Conservation (phyloP, 2,797 vertebrate species). For the Notamacropus eugenii region DNA sequence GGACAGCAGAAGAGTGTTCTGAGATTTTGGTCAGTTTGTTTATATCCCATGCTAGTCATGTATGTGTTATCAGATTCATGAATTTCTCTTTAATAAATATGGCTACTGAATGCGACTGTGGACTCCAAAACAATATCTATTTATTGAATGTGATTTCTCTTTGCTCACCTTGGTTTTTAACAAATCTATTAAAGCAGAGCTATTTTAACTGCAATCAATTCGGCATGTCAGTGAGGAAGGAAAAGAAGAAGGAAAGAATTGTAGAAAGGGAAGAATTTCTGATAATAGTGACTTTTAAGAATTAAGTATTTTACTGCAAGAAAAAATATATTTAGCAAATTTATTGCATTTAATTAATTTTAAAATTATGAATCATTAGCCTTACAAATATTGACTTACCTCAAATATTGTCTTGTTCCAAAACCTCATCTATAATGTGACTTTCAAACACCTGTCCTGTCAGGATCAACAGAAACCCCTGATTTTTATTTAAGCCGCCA, state of each 20-base stretch:
- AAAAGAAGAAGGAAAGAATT: neutral
- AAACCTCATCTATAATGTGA: neutral
- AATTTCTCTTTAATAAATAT: neutral
- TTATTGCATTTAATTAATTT: neutral
- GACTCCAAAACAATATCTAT: neutral
- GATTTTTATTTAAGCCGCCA: neutral
- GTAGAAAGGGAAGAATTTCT: neutral
- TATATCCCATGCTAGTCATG: no score
- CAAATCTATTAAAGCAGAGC: neutral
- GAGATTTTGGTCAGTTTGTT: neutral
- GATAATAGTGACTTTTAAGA: neutral
- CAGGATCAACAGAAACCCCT: neutral
- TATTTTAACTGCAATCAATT: neutral
- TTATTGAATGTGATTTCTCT: neutral
- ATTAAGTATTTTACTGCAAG: neutral
- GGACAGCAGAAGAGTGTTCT: neutral
- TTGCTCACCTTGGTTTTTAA: neutral
- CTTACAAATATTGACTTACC: neutral
- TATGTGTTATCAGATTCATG: neutral
- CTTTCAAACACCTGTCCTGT: slow-evolving; percentile 1
- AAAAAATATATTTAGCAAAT: slow-evolving; percentile 17
- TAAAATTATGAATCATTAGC: slow-evolving; percentile 31
- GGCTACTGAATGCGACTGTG: neutral
- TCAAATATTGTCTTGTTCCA: neutral
- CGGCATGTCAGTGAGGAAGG: neutral